These are phyloP conservation scores for Dynastes grantii DNA, from an alignment of 2,888 invertebrate genomes.

Conservation along the genomic window DNA sequence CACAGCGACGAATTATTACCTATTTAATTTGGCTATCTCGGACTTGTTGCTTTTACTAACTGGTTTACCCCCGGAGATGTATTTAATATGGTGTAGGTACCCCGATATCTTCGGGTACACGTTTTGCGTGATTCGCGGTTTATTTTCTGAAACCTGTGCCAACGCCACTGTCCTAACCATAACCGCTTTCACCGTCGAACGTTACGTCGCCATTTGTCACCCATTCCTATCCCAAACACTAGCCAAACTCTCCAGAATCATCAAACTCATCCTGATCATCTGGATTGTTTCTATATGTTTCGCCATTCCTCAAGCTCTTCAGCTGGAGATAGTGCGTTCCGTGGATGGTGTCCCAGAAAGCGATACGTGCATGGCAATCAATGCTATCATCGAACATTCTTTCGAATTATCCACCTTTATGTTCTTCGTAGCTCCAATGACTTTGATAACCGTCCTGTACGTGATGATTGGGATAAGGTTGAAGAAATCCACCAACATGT, in stretches of 20 bases:
- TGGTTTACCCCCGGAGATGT: conserved; percentile 89
- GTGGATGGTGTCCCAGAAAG: conserved; percentile 57
- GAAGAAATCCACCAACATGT: conserved; percentile 76
- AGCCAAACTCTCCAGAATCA: conserved; percentile 89
- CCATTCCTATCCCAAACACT: conserved; percentile 84
- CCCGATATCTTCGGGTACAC: conserved; percentile 85
- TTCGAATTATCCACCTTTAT: conserved; percentile 87
- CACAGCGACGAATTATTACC: conserved; percentile 85
- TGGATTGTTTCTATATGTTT: conserved; percentile 85
- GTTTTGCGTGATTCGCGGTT: conserved; percentile 84
- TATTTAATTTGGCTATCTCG: conserved; percentile 89
- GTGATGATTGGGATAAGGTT: conserved; percentile 83
- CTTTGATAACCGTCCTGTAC: conserved; percentile 87
- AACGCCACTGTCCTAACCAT: conserved; percentile 86
- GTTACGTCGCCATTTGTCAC: conserved; percentile 76
- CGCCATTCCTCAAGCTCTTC: conserved; percentile 79
- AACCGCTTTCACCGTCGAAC: conserved; percentile 88
- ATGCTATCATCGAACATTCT: conserved; percentile 77
- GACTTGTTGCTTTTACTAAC: conserved; percentile 86
- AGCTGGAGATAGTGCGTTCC: conserved; percentile 66
- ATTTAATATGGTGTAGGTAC: conserved; percentile 84
- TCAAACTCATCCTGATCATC: conserved; percentile 84
- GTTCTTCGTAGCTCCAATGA: conserved; percentile 91
- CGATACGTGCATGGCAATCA: conserved; percentile 71
- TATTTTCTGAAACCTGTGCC: conserved; percentile 86